Evolutionary conservation across 1,140 invertebrate species (phyloP).

Genomic region (Calycopis cecrops): DNA sequence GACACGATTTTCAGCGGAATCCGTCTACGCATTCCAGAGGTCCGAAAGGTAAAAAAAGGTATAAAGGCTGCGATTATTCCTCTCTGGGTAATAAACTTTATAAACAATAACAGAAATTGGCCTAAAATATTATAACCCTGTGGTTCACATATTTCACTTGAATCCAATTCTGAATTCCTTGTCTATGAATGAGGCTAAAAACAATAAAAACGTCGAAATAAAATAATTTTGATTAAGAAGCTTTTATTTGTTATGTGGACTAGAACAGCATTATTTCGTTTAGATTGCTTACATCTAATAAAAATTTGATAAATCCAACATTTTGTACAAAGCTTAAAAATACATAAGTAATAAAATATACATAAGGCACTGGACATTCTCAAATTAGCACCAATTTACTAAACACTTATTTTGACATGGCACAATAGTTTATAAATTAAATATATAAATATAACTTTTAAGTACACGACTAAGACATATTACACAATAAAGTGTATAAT

Average conservation of each 20-base stretch:
- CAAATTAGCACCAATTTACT: constrained; percentile 33
- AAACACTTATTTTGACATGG: constrained; percentile 5
- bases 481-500: constrained; percentile 1
- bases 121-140: too few species aligned
- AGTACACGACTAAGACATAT: constrained; percentile 15
- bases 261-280: constrained; percentile 56
- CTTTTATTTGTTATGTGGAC: constrained; percentile 58
- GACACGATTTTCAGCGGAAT: too few species aligned
- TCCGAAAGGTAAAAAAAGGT: too few species aligned
- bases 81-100: too few species aligned
- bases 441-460: constrained; percentile 8
- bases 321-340: constrained; percentile 44
- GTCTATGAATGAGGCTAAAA: too few species aligned
- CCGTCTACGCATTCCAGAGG: too few species aligned
- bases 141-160: too few species aligned
- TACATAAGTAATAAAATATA: constrained; percentile 44
- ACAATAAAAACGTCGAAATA: constrained; percentile 17
- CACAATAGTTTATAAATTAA: constrained; percentile 6
- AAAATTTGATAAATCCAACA: constrained; percentile 49
- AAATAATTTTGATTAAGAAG: constrained; percentile 41
- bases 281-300: constrained; percentile 34
- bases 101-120: too few species aligned
- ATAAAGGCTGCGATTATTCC: too few species aligned
- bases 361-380: constrained; percentile 40
- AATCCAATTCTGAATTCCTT: too few species aligned